Conservation (phyloP, 2,888 invertebrate genomes). For the Chymomyza procnemis region DNA sequence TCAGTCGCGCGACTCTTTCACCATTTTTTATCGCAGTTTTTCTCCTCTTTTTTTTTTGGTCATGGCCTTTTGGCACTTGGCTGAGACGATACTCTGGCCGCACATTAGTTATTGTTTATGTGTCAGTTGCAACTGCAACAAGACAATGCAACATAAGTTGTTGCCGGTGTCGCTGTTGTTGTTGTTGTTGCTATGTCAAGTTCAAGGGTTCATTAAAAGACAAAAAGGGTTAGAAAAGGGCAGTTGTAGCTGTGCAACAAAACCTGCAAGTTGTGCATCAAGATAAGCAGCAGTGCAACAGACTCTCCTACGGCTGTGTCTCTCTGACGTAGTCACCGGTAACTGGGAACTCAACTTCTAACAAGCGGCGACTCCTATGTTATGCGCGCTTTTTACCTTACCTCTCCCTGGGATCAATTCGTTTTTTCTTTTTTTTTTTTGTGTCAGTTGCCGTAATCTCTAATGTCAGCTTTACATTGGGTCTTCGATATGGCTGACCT, state of each 20-base stretch:
- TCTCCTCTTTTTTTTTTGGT: slow-evolving; percentile 44
- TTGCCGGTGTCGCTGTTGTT: slow-evolving; percentile 9
- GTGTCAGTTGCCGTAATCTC: slow-evolving; percentile 49
- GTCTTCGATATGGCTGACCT: slow-evolving; percentile 67
- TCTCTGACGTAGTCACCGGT: background rate
- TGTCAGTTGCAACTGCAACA: slow-evolving; percentile 1
- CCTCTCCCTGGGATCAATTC: background rate
- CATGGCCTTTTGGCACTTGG: slow-evolving; percentile 66
- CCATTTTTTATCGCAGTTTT: background rate
- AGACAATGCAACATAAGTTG: slow-evolving; percentile 66
- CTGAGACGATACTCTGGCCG: slow-evolving; percentile 52
- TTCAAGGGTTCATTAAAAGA: slow-evolving; percentile 68
- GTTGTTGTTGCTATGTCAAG: slow-evolving; percentile 59
- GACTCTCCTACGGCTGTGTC: background rate
- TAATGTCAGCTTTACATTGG: slow-evolving; percentile 60
- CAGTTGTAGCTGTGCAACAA: slow-evolving; percentile 12
- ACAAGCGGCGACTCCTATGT: slow-evolving; percentile 26
- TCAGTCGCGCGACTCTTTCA: background rate
- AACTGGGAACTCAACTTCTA: slow-evolving; percentile 5
- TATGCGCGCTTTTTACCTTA: slow-evolving; percentile 9
- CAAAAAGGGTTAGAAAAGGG: slow-evolving; percentile 11
- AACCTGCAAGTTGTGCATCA: slow-evolving; percentile 1
- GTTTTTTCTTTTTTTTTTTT: no score
- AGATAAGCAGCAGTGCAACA: background rate
- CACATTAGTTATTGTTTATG: slow-evolving; percentile 54